phyloP scores from a whole-genome alignment of 1,140 invertebrate genomes.

The Cryptotermes secundus region DNA sequence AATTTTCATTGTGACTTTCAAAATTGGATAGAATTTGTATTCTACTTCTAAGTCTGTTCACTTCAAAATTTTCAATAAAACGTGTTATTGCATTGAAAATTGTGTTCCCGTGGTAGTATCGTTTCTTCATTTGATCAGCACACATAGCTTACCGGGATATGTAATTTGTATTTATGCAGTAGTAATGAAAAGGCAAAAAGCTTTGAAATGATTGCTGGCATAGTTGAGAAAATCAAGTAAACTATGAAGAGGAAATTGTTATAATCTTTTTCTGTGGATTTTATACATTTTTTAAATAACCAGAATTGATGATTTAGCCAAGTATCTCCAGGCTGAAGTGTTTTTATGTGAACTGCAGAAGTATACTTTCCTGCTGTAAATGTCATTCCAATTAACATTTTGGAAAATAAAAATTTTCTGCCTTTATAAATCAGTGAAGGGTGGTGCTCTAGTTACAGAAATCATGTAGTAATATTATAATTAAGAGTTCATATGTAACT shows the following conservation, averaged over 20 bases:
- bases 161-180: background rate
- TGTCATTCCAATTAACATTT: slow-evolving; percentile 5
- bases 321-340: background rate
- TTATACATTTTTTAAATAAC: background rate
- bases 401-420: background rate
- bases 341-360: background rate
- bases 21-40: background rate
- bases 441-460: background rate
- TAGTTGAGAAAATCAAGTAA: background rate
- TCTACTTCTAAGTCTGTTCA: background rate
- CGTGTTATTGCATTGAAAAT: background rate
- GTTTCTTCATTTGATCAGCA: background rate
- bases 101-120: background rate
- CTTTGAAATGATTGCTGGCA: background rate
- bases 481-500: background rate
- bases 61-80: background rate
- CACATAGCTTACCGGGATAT: background rate
- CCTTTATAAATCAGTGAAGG: background rate
- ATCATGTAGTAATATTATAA: background rate
- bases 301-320: background rate
- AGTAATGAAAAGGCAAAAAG: background rate
- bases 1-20: background rate
- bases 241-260: background rate
- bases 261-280: background rate
- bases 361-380: background rate